These are phyloP conservation scores for Pseudotriccus pelzelni DNA, from an alignment of 2,797 vertebrate genomes.

Conservation along the genomic window DNA sequence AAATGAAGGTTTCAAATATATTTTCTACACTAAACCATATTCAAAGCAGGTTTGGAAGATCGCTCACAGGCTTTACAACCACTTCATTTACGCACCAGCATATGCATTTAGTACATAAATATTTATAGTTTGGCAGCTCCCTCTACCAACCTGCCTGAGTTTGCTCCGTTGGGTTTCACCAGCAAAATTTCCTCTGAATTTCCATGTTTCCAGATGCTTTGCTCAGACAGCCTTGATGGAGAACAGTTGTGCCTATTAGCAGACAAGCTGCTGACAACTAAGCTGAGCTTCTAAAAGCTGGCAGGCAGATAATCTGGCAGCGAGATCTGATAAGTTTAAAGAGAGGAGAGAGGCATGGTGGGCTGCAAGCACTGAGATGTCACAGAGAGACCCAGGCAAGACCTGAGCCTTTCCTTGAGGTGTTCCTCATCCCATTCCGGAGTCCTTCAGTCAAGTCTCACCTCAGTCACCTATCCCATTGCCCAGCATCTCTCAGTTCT, in stretches of 20 bases:
- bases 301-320: slow-evolving; percentile 26
- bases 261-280: slow-evolving; percentile 63
- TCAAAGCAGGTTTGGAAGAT: not conserved
- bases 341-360: not conserved
- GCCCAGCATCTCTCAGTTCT: not conserved
- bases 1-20: not conserved
- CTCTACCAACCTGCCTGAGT: not conserved
- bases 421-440: not conserved
- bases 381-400: not conserved
- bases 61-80: not conserved
- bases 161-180: not conserved
- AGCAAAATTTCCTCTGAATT: not conserved
- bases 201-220: slow-evolving; percentile 37
- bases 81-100: slow-evolving; percentile 1
- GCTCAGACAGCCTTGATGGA: not conserved
- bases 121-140: slow-evolving; percentile 14
- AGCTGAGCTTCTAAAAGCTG: slow-evolving; percentile 21
- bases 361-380: not conserved
- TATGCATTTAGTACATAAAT: slow-evolving; percentile 1
- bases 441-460: not conserved
- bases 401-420: not conserved
- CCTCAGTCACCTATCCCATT: fast-evolving
- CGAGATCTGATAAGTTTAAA: not conserved
- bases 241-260: slow-evolving; percentile 50
- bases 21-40: not conserved